Evolutionary conservation across 2,797 vertebrate species (phyloP).

Genomic region (Lutjanus argentimaculatus): DNA sequence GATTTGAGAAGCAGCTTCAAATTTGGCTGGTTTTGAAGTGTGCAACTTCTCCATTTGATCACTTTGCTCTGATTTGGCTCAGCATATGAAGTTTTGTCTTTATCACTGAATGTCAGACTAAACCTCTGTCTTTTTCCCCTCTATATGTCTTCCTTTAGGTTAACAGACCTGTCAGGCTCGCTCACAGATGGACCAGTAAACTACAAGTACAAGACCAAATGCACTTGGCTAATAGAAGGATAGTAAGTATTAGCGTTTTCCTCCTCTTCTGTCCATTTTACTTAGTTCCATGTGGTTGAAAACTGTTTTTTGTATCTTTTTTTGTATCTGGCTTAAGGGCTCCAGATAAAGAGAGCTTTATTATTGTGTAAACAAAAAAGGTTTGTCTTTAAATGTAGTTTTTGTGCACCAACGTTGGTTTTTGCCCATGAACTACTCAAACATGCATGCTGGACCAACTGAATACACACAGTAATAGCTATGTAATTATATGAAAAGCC

Average conservation of each 20-base stretch:
- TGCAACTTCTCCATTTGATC: not conserved
- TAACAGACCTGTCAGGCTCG: conserved; percentile 92
- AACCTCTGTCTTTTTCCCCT: not conserved
- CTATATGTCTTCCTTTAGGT: conserved; percentile 73
- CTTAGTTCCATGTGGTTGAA: conserved; percentile 31
- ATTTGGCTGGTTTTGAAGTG: not conserved
- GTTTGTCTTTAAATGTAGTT: conserved; percentile 18
- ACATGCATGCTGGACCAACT: not conserved
- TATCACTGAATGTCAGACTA: not conserved
- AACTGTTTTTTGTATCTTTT: conserved; percentile 2
- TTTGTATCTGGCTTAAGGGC: not conserved
- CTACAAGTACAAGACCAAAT: conserved; percentile 97
- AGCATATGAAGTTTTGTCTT: not conserved
- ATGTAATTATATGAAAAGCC: not conserved
- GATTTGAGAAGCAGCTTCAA: not conserved
- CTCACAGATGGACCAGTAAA: conserved; percentile 94
- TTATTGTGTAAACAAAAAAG: not conserved
- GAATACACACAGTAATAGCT: not conserved
- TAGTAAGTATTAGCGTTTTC: conserved; percentile 70
- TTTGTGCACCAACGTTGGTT: not conserved
- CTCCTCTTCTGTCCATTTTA: not conserved
- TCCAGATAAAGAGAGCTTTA: conserved; percentile 29
- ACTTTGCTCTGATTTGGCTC: not conserved
- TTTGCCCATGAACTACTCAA: not conserved
- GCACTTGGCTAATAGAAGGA: conserved; percentile 95